Base-by-base conservation (phyloP, 2,797 vertebrate species). In the Sebastes diploproa region DNA sequence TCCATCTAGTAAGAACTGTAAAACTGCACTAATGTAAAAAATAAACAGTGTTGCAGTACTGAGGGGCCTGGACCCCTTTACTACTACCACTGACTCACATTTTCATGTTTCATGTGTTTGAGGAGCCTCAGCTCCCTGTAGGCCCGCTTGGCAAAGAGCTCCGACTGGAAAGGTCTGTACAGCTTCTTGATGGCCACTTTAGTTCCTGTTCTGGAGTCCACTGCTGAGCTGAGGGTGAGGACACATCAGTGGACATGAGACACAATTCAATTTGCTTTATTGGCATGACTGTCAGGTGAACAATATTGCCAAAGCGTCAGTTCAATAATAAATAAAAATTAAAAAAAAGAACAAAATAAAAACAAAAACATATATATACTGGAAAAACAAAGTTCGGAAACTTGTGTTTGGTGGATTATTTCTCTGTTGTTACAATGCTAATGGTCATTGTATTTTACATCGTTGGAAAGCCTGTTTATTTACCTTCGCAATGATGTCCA, bases 121-220 rank as follows among this genome's bases (percentile, higher is more conserved):
- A 99, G 97, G 55, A 99, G 94, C 85, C 97, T 94, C 83, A 99
- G 97, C 83, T 99, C 98, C 16, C 98, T 94, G 91, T 98, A 99
- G 0, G 98, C 97, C 77, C 98, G 96, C 86, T 98, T 97, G 2
- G 98, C 98, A 0, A 99, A 98, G 74, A 99, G 96, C 81, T 98
- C 96, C 0, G 98, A 98, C 91, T 99, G 98, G 92, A 99, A 99
- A n/a, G 98, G 98, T 72, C 98, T 96, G 77, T 97, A 97, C 73
- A 98, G 96, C 90, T 99, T 99, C 96, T 99, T 99, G 88, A 99
- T 98, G 5, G 98, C 98, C 93, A 98, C 97, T 92, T 97, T 98
- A 94, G 95, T 90, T 89, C 96, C 96, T 16, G 96, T 95, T 86
- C 94, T 96, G 76, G 92, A 89, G 94, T 99, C 98, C 86, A 94